Evolutionary conservation across 2,888 invertebrate species (phyloP), one percentile per base, ranked within the genome.

Genomic region (Azorinus chamasolen): DNA sequence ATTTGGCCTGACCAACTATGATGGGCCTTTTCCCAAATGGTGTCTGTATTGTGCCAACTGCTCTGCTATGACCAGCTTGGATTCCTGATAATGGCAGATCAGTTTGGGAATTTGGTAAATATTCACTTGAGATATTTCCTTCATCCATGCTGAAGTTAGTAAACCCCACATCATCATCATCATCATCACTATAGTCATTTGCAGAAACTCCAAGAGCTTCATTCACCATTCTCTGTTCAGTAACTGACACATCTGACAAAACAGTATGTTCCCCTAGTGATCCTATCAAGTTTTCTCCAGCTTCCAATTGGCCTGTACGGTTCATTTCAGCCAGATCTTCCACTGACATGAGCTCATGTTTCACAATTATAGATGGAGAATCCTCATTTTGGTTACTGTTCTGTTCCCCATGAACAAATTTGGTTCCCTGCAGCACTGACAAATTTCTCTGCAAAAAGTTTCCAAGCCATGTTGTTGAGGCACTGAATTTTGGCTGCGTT

Each of bases 1-100:
- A 61, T 65, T 78, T 78, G 1, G 78, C 62, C 41, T 72, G 78
- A 12, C 73, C 78, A 14, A 78, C 65, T 1, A 78, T 78, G 18
- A 78, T 73, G 20, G 78, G 78, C 55, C 73, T 72, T 48, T 78
- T 78, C 5, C 78, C 78, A 65, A 73, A 78, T 24, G 72, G 78
- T 24, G 78, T 73, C 22, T 54, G 46, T 16, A 69, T 69, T 20
- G 39, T 39, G 6, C 55, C 55, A 14, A 14, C 8, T 12, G 41
- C 32, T 10, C 32, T 32, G 10, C 10, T 32, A 32, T 32, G 32
- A 32, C 32, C 10, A 32, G 32, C 4, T 6, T 4, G 4, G 5
- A 6, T 32, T 32, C 32, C 32, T 32, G 32, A 32, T 32, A 32
- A 4, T 32, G 32, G 4, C 4, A 10, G 32, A 4, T 32, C 10